Evolutionary conservation across 2,888 invertebrate species (phyloP).

Genomic region (Athetis lepigone): DNA sequence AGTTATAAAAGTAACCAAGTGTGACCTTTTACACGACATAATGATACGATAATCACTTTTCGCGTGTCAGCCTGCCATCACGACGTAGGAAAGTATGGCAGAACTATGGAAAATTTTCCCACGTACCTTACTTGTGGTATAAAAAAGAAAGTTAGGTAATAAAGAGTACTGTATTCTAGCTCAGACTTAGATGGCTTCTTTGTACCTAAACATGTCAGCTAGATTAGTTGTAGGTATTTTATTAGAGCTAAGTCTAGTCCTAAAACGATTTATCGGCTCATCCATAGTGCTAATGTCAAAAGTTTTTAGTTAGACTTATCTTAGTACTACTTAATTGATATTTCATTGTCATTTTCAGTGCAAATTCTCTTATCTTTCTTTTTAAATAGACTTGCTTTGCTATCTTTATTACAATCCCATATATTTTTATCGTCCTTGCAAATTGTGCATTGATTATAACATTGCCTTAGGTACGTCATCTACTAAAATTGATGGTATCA

Average conservation of each 20-base stretch:
- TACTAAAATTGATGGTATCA: constrained; percentile 7
- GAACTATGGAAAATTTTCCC: constrained; percentile 58
- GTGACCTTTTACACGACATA: constrained; percentile 29
- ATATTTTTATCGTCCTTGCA: constrained; percentile 5
- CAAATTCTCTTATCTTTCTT: constrained; percentile 1
- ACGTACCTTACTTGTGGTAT: constrained; percentile 53
- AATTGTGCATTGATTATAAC: constrained; percentile 23
- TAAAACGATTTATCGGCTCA: not conserved
- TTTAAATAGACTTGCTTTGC: not conserved
- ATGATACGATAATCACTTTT: constrained; percentile 40
- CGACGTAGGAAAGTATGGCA: constrained; percentile 47
- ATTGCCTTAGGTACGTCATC: constrained; percentile 14
- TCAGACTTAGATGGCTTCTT: constrained; percentile 46
- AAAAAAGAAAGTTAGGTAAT: constrained; percentile 64
- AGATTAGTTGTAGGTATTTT: constrained; percentile 23
- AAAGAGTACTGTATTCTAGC: constrained; percentile 49
- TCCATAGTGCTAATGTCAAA: not conserved
- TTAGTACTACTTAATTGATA: not conserved
- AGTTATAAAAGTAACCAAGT: constrained; percentile 20
- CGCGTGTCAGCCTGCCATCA: constrained; percentile 50
- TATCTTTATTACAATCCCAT: constrained; percentile 13
- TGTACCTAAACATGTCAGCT: constrained; percentile 24
- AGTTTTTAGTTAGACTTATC: not conserved
- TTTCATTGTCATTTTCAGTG: not conserved
- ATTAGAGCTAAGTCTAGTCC: constrained; percentile 1